Evolutionary conservation across 2,113 vertebrate genomes (phyloP).

Genomic region (Dipodomys ordii): DNA sequence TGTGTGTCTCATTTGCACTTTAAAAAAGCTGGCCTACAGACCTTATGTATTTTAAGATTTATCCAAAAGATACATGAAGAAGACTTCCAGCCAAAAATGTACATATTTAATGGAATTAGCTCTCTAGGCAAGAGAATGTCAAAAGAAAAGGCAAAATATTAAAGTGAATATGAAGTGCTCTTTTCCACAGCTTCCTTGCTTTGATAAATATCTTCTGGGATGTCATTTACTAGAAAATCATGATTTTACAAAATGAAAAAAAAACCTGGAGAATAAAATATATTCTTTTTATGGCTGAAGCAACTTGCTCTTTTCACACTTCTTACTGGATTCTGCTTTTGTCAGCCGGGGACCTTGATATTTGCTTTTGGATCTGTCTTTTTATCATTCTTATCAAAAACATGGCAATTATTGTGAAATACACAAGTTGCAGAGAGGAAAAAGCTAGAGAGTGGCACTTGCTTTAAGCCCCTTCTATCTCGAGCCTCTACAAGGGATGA

Average conservation of each 20-base stretch:
- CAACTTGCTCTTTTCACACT: conserved; percentile 86
- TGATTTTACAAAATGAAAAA: conserved; percentile 88
- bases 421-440: conserved; percentile 77
- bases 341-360: conserved; percentile 84
- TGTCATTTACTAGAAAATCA: conserved; percentile 90
- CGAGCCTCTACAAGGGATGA: conserved; percentile 54
- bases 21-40: conserved; percentile 90
- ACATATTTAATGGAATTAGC: conserved; percentile 93
- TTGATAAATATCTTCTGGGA: conserved; percentile 93
- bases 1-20: conserved; percentile 91
- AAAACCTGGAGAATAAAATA: conserved; percentile 84
- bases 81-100: conserved; percentile 88
- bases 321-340: conserved; percentile 85
- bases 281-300: conserved; percentile 84
- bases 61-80: conserved; percentile 92
- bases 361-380: conserved; percentile 82
- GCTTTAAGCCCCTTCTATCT: conserved; percentile 70
- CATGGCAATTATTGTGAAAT: conserved; percentile 82
- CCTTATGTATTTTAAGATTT: conserved; percentile 91
- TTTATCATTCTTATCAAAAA: conserved; percentile 83
- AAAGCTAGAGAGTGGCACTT: conserved; percentile 63
- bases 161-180: conserved; percentile 87
- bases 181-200: conserved; percentile 86
- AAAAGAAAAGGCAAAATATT: conserved; percentile 89
- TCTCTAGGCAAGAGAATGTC: conserved; percentile 90